phyloP scores from a whole-genome alignment of 2,888 invertebrate species.

The Nipponacmea schrenckii region DNA sequence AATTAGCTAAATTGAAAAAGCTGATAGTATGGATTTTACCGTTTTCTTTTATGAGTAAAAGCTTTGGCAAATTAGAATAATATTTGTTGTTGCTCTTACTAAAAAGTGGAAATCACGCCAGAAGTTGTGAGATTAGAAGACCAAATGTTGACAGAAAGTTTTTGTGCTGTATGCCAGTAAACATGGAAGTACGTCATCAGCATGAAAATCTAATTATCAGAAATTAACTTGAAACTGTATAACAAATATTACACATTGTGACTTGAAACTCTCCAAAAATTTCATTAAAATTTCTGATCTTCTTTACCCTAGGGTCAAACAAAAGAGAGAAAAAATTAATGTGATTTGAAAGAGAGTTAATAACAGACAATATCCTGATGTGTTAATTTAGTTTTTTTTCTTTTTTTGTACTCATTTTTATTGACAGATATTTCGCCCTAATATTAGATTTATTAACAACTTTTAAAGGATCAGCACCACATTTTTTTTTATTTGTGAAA shows the following conservation, averaged over 20 bases:
- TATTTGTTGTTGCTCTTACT: background rate
- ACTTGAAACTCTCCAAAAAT: background rate
- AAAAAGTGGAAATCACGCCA: background rate
- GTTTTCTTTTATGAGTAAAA: background rate
- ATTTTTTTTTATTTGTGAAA: too few species aligned
- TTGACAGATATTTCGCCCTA: too few species aligned
- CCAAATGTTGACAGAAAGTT: background rate
- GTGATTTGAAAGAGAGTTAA: background rate
- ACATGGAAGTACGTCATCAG: background rate
- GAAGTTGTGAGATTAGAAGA: background rate
- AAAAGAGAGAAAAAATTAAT: background rate
- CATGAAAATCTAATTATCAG: slow-evolving; percentile 3
- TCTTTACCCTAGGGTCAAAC: slow-evolving; percentile 8
- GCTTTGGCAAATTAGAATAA: slow-evolving; percentile 4
- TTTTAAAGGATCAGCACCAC: too few species aligned
- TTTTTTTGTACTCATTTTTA: too few species aligned
- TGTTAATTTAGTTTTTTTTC: background rate
- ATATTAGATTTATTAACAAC: too few species aligned
- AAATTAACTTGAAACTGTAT: background rate
- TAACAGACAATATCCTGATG: slow-evolving; percentile 7
- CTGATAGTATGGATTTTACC: background rate
- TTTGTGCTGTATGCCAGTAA: background rate
- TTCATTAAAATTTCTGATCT: slow-evolving; percentile 3
- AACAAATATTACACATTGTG: background rate
- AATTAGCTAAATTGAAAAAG: slow-evolving; percentile 2